Conservation (phyloP, 2,888 invertebrate genomes). For the Cheilosia grossa region DNA sequence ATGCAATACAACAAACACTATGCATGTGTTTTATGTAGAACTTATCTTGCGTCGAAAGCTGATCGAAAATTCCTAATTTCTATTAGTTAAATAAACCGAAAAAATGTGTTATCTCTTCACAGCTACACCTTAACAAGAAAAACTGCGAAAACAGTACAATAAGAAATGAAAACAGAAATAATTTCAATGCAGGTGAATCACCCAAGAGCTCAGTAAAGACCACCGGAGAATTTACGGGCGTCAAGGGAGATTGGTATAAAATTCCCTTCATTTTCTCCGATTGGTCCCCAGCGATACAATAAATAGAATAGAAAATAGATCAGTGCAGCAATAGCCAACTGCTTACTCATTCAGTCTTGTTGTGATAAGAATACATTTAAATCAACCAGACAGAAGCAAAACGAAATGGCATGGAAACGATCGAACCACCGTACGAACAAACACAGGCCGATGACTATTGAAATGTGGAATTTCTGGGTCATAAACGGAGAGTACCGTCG, state of each 20-base stretch:
- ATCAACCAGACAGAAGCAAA: slow-evolving; percentile 18
- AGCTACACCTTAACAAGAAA: slow-evolving; percentile 8
- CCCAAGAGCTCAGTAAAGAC: background rate
- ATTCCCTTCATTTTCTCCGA: background rate
- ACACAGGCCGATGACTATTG: slow-evolving; percentile 52
- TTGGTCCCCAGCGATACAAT: background rate
- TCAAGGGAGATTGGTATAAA: no score
- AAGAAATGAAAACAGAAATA: slow-evolving; percentile 14
- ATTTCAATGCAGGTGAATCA: slow-evolving; percentile 35
- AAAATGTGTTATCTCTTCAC: background rate
- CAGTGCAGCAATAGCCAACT: slow-evolving; percentile 1
- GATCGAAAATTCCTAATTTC: background rate
- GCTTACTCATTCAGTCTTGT: background rate
- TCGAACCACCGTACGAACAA: slow-evolving; percentile 19
- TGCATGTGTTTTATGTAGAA: no score
- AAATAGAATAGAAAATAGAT: background rate
- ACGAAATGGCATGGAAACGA: background rate
- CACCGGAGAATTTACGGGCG: background rate
- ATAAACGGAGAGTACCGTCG: slow-evolving; percentile 40
- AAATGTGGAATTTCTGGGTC: slow-evolving; percentile 70
- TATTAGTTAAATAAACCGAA: background rate
- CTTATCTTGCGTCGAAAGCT: no score
- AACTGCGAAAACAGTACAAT: slow-evolving; percentile 3
- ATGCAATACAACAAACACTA: no score
- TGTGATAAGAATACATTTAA: slow-evolving; percentile 26